phyloP scores from a whole-genome alignment of 2,113 vertebrate genomes.

The Sakesphorus luctuosus region DNA sequence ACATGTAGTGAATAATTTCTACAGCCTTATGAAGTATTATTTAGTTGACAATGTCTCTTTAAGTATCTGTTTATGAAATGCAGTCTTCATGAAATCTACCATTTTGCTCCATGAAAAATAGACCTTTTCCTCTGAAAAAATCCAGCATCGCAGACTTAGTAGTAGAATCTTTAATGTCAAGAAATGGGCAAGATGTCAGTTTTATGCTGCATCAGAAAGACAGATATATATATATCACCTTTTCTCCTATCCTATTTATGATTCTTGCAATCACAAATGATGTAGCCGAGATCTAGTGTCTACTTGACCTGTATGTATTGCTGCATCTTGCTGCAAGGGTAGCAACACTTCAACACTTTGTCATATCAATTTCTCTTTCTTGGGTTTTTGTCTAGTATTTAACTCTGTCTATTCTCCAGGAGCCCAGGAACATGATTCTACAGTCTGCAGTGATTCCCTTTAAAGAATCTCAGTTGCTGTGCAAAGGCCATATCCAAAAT shows the following conservation, averaged over 20 bases:
- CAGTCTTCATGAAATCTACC: slow-evolving; percentile 13
- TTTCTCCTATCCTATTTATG: slow-evolving; percentile 61
- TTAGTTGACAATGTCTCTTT: slow-evolving; percentile 54
- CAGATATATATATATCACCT: slow-evolving; percentile 41
- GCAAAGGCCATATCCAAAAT: neutral
- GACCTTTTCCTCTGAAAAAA: neutral
- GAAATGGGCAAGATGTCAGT: slow-evolving; percentile 56
- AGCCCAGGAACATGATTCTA: neutral
- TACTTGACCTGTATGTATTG: slow-evolving; percentile 16
- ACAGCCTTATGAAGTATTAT: slow-evolving; percentile 58
- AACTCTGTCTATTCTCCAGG: neutral
- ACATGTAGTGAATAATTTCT: slow-evolving; percentile 33
- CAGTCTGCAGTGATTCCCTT: neutral
- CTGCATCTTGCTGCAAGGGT: neutral
- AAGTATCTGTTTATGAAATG: slow-evolving; percentile 47
- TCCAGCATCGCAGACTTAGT: neutral
- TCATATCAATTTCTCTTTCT: neutral
- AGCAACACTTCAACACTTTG: neutral
- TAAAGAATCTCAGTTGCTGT: neutral
- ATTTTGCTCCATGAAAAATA: slow-evolving; percentile 42
- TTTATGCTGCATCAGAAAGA: slow-evolving; percentile 65
- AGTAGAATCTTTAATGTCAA: slow-evolving; percentile 47
- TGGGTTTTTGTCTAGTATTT: neutral
- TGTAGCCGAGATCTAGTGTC: slow-evolving; percentile 5
- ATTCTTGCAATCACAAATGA: slow-evolving; percentile 67